Evolutionary conservation across 2,113 vertebrate genomes (phyloP), one percentile per base, ranked within the genome.

Genomic region (Grallaria varia): DNA sequence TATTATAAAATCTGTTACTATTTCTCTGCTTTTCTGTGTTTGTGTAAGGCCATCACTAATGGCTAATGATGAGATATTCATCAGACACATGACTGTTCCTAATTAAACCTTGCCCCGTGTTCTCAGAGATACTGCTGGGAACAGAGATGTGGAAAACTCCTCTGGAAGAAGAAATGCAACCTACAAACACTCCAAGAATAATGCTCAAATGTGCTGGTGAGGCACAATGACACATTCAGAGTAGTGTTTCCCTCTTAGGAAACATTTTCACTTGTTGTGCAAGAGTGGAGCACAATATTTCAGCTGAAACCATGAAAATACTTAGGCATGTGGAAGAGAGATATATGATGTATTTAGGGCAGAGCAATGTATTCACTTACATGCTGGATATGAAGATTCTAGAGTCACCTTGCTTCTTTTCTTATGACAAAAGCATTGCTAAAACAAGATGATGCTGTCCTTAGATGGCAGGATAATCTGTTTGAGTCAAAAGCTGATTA

Each of bases 71-170:
- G 69, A 96, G 91, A 95, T 86, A 97, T 67, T 94, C 28, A 95
- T 96, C 87, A 97, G 92, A 93, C 95, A 78, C 76, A 93, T 74
- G 92, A 96, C 73, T 94, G 89, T 62, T 95, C 55, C 97, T 95
- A 96, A 96, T 96, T 95, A 96, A 95, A 96, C 56, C 85, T 93
- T 96, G 93, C 47, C 92, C 73, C 83, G 27, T 45, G 80, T 96
- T 94, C 82, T 93, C 84, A 94, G 89, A 94, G 84, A 94, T 67
- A 90, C 76, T 22, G 44, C 90, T 94, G 95, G 44, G 88, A 95
- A 87, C 76, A 95, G 83, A 91, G 69, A 96, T 5, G 6, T 68
- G 44, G 80, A 97, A 95, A 90, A 33, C 50, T 81, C 42, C 87
- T 23, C 55, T 71, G 84, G 89, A 95, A 96, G 58, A 93, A 37